These are phyloP conservation scores for Acromyrmex echinatior DNA, from an alignment of 1,140 invertebrate genomes.

Conservation along the genomic window DNA sequence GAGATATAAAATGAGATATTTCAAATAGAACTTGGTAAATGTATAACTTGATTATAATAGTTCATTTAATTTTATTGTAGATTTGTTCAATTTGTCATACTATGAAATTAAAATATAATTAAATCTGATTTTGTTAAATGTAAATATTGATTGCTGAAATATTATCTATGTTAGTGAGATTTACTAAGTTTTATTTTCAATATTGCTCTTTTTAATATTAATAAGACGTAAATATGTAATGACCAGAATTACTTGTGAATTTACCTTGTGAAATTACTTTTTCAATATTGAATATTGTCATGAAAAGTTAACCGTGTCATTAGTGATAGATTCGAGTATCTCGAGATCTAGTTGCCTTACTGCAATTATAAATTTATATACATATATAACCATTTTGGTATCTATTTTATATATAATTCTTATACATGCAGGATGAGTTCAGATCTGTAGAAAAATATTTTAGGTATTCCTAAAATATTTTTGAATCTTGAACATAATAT, in stretches of 20 bases:
- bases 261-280: background rate
- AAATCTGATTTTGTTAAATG: slow-evolving; percentile 2
- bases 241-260: slow-evolving; percentile 12
- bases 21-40: slow-evolving; percentile 57
- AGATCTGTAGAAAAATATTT: slow-evolving; percentile 42
- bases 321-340: slow-evolving; percentile 80
- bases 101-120: background rate
- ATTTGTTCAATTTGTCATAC: background rate
- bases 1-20: slow-evolving; percentile 24
- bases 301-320: slow-evolving; percentile 67
- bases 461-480: slow-evolving; percentile 14
- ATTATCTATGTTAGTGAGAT: background rate
- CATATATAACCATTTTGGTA: slow-evolving; percentile 74
- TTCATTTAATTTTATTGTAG: slow-evolving; percentile 33
- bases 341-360: slow-evolving; percentile 82
- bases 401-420: slow-evolving; percentile 79
- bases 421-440: slow-evolving; percentile 66
- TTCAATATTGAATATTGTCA: slow-evolving; percentile 47
- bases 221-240: slow-evolving; percentile 12
- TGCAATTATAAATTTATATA: slow-evolving; percentile 77
- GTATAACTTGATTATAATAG: background rate
- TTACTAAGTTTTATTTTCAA: slow-evolving; percentile 35
- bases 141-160: slow-evolving; percentile 13
- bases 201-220: slow-evolving; percentile 16
- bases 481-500: slow-evolving; percentile 17